phyloP scores from a whole-genome alignment of 2,113 vertebrate species.

The Egretta garzetta region DNA sequence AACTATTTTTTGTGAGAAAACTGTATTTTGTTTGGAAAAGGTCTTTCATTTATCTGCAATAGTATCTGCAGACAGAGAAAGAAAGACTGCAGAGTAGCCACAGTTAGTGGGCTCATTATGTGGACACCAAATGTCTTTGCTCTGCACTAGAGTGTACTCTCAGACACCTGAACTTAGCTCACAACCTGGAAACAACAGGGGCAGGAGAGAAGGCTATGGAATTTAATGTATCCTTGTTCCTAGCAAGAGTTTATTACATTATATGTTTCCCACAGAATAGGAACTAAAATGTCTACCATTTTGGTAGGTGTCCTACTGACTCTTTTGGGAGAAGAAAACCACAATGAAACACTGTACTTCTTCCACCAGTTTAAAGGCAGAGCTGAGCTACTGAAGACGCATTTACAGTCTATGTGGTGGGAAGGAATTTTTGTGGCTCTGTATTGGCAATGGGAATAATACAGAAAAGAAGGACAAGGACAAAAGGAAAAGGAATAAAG shows the following conservation, averaged over 20 bases:
- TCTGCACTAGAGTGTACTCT: background rate
- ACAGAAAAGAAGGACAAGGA: background rate
- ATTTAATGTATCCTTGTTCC: background rate
- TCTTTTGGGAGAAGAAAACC: background rate
- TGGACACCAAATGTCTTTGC: background rate
- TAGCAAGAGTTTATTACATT: background rate
- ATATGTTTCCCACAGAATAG: background rate
- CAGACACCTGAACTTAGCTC: background rate
- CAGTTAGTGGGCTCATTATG: background rate
- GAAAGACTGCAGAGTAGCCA: background rate
- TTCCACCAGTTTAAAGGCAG: background rate
- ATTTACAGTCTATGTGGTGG: background rate
- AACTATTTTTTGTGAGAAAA: background rate
- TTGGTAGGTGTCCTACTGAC: background rate
- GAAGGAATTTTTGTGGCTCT: background rate
- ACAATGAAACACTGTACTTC: background rate
- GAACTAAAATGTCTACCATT: background rate
- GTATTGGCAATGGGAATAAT: background rate
- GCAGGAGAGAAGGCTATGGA: background rate
- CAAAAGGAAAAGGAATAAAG: background rate
- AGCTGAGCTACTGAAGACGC: background rate
- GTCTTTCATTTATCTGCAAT: background rate
- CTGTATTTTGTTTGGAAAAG: background rate
- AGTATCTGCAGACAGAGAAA: background rate
- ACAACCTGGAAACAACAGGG: background rate